Percentiles rank a stretch among this genome's conserved stretches.
phyloP scores from a whole-genome alignment of 2,888 invertebrate species.

The Andrena bucephala region DNA sequence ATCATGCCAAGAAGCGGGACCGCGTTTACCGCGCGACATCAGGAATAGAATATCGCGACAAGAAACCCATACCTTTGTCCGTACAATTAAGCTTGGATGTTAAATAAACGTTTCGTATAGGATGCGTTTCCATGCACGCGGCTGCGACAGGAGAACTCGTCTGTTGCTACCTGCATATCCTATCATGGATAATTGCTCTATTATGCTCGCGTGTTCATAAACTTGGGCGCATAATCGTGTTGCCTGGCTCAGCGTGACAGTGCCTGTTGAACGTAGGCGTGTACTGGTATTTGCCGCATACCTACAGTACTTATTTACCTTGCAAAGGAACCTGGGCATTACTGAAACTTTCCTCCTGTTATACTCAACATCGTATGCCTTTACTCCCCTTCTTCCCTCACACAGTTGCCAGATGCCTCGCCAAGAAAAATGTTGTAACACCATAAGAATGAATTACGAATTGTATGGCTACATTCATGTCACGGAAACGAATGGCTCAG shows the following conservation, averaged over 20 bases:
- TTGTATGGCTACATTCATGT: not conserved
- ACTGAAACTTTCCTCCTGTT: not conserved
- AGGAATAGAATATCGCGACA: conserved; percentile 58
- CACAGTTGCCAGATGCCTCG: not conserved
- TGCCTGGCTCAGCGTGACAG: conserved; percentile 3
- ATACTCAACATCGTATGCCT: not conserved
- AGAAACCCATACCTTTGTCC: conserved; percentile 55
- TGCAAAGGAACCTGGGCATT: conserved; percentile 3
- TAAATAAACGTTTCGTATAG: conserved; percentile 67
- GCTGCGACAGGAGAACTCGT: conserved; percentile 3
- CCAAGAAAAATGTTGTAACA: conserved; percentile 4
- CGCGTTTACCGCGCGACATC: conserved; percentile 33
- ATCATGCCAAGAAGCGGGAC: not conserved
- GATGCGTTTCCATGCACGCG: no score
- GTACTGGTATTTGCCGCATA: conserved; percentile 13
- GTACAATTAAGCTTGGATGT: conserved; percentile 67
- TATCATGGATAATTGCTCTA: conserved; percentile 76
- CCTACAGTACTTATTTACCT: conserved; percentile 19
- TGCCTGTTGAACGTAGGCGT: conserved; percentile 27
- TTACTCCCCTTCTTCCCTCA: not conserved
- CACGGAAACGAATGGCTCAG: not conserved
- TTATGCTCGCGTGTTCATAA: conserved; percentile 71
- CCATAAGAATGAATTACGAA: not conserved
- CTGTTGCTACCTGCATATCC: conserved; percentile 53
- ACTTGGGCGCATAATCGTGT: conserved; percentile 53